Base-by-base conservation (phyloP, 2,888 invertebrate genomes). In the Drosophila lutescens region DNA sequence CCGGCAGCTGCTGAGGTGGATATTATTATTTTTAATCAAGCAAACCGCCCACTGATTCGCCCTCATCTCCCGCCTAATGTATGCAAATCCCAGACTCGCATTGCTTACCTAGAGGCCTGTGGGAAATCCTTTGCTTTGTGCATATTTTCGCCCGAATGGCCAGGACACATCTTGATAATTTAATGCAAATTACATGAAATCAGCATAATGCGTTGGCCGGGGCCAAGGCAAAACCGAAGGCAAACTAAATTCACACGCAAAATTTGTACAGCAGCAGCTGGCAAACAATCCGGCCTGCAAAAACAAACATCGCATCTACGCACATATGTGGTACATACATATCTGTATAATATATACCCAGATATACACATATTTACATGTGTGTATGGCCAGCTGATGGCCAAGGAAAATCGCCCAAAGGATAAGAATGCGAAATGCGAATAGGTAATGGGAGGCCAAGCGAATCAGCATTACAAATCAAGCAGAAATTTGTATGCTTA, bases 401-500 rank as follows among this genome's bases (percentile, higher is more conserved):
- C 71, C 71, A 62, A 86, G 77, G 76, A 71, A 57, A 72, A 67
- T 43, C 49, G 41, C 46, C 43, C 50, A 65, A 63, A 55, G 46
- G 51, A 57, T 60, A 49, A 61, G 67, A 17, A 50, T 30, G 60
- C 61, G 41, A 63, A 66, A 55, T 55, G 40, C 17, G 59, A 41
- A 20, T 56, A 56, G 32, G 56, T 30, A 40, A 49, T 67, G 49
- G 56, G 58, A 71, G 68, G 59, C 60, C 65, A 40, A 59, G 77
- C 87, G 63, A 85, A 87, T 82, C 83, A 87, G 78, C 86, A 89
- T 87, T 87, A 81, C 83, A 90, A 90, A 89, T 86, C 90, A 86
- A 89, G 84, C 85, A 82, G 79, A 82, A 80, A 81, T 79, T 86
- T 88, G 80, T 85, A 77, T 82, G 80, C 74, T 86, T 79, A 84